phyloP scores from a whole-genome alignment of 2,888 invertebrate species.

The Schizaphis graminum region DNA sequence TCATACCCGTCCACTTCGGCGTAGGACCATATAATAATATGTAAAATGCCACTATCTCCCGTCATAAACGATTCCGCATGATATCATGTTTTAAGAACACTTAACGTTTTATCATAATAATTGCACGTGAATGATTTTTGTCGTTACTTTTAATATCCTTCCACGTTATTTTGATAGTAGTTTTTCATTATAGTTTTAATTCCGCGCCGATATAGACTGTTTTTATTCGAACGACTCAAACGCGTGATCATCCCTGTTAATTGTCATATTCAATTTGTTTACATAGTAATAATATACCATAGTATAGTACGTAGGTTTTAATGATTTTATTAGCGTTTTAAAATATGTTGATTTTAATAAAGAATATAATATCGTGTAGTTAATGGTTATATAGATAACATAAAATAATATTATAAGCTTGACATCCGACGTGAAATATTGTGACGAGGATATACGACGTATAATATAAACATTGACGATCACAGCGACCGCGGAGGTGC shows the following conservation, averaged over 20 bases:
- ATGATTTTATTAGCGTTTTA: background rate
- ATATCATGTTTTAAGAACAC: background rate
- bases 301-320: background rate
- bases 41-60: background rate
- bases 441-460: background rate
- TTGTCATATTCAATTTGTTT: background rate
- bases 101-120: background rate
- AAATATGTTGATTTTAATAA: background rate
- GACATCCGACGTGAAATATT: background rate
- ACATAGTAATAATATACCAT: background rate
- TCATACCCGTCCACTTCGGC: background rate
- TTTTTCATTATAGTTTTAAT: background rate
- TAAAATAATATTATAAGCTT: background rate
- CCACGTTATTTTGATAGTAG: background rate
- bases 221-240: background rate
- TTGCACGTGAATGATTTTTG: background rate
- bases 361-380: background rate
- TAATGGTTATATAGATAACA: background rate
- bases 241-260: background rate
- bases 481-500: background rate
- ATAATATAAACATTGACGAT: background rate
- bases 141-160: background rate
- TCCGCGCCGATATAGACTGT: no score
- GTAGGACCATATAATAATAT: background rate
- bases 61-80: background rate